Evolutionary conservation across 2,797 vertebrate species (phyloP).

Genomic region (Falco concolor): DNA sequence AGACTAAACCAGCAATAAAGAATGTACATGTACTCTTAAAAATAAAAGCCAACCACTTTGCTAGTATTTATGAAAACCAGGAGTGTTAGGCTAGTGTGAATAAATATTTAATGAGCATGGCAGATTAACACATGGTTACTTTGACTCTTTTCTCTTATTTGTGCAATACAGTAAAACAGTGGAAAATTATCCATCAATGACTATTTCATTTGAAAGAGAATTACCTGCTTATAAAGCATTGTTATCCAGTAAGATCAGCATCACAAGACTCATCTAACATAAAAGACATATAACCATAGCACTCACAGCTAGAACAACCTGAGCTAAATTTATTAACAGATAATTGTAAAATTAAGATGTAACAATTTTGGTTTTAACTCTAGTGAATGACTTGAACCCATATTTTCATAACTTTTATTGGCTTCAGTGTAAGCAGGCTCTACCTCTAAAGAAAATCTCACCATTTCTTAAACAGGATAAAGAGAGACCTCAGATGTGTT

Average conservation of each 20-base stretch:
- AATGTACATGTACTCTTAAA: background rate
- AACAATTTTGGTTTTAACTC: background rate
- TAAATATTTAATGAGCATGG: conserved; percentile 67
- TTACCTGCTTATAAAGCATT: background rate
- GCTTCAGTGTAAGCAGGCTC: conserved; percentile 1
- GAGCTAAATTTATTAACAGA: background rate
- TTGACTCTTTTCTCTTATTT: conserved; percentile 54
- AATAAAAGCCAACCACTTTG: conserved; percentile 41
- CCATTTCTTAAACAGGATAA: conserved; percentile 8
- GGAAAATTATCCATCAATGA: conserved; percentile 40
- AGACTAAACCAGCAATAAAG: background rate
- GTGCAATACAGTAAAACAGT: conserved; percentile 29
- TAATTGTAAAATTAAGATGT: background rate
- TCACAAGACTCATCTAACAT: background rate
- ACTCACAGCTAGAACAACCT: background rate
- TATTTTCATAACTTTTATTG: conserved; percentile 12
- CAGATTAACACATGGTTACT: conserved; percentile 64
- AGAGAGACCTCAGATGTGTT: conserved; percentile 36
- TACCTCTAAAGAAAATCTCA: conserved; percentile 42
- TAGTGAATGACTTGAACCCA: background rate
- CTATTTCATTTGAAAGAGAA: conserved; percentile 22
- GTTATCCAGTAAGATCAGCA: background rate
- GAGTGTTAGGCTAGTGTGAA: conserved; percentile 63
- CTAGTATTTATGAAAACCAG: conserved; percentile 52
- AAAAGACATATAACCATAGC: background rate